Evolutionary conservation across 92 coral and sea anemone genomes (phyloP).

Genomic region (Umimayanthus kanabou): DNA sequence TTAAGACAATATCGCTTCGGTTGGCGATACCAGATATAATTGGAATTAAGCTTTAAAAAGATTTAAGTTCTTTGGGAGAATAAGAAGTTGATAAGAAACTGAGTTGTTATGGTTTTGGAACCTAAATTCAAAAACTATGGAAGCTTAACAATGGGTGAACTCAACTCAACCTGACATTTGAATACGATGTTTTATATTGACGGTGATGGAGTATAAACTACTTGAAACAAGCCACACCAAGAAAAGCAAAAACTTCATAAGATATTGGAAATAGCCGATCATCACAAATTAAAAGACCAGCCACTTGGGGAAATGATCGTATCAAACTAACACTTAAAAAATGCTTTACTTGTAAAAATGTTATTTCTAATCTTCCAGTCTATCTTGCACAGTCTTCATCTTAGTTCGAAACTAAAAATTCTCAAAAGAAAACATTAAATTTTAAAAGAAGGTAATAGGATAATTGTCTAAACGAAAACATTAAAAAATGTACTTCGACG

Average conservation of each 20-base stretch:
- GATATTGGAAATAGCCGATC: background rate
- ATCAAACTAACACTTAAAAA: background rate
- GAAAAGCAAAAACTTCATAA: background rate
- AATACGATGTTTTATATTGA: background rate
- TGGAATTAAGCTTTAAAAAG: background rate
- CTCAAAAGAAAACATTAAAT: background rate
- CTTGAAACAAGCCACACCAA: background rate
- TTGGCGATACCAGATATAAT: background rate
- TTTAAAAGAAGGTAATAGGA: background rate
- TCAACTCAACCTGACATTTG: background rate
- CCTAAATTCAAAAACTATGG: constrained; percentile 11
- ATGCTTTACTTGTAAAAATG: background rate
- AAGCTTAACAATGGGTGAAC: background rate
- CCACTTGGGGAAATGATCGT: background rate
- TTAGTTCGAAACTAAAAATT: no score
- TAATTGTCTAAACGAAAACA: background rate
- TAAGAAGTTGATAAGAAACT: constrained; percentile 22
- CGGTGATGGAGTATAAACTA: background rate
- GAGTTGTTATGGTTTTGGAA: constrained; percentile 37
- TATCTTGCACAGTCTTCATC: background rate
- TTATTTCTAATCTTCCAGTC: background rate
- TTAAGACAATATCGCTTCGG: background rate
- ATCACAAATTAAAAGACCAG: background rate
- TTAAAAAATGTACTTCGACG: background rate
- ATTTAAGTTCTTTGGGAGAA: constrained; percentile 4